These are phyloP conservation scores for Agrenia bidenticulata DNA, from an alignment of 2,888 invertebrate species.

Conservation along the genomic window DNA sequence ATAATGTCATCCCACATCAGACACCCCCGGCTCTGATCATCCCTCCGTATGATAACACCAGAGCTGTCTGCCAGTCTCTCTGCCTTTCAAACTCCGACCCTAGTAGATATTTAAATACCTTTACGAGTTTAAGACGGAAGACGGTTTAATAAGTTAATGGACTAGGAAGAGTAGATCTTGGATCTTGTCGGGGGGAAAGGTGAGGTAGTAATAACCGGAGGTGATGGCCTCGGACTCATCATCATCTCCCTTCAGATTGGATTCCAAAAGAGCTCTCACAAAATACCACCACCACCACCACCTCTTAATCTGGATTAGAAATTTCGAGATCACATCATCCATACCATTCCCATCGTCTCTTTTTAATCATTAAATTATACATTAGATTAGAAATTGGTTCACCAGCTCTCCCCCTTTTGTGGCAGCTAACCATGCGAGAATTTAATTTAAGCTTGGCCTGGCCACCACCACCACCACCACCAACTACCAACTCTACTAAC, in stretches of 20 bases:
- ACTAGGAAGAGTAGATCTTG: conserved; percentile 11
- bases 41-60: too few relatives aligned
- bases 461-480: not conserved
- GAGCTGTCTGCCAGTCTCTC: too few relatives aligned
- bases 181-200: not conserved
- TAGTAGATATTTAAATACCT: too few relatives aligned
- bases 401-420: conserved; percentile 1
- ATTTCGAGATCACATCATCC: not conserved
- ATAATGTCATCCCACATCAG: too few relatives aligned
- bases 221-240: not conserved
- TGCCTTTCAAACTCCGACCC: too few relatives aligned
- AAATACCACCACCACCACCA: too few relatives aligned
- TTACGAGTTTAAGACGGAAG: too few relatives aligned
- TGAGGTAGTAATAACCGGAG: conserved; percentile 1
- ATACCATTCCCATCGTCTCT: not conserved
- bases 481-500: not conserved
- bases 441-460: conserved; percentile 25
- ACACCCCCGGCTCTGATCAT: too few relatives aligned
- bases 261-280: not conserved
- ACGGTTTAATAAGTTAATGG: conserved; percentile 15
- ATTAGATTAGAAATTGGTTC: not conserved
- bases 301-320: too few relatives aligned
- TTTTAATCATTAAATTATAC: conserved; percentile 14
- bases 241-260: not conserved
- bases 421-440: conserved; percentile 38